Base-by-base conservation (phyloP, 2,888 invertebrate genomes). In the Ophion costatus region DNA sequence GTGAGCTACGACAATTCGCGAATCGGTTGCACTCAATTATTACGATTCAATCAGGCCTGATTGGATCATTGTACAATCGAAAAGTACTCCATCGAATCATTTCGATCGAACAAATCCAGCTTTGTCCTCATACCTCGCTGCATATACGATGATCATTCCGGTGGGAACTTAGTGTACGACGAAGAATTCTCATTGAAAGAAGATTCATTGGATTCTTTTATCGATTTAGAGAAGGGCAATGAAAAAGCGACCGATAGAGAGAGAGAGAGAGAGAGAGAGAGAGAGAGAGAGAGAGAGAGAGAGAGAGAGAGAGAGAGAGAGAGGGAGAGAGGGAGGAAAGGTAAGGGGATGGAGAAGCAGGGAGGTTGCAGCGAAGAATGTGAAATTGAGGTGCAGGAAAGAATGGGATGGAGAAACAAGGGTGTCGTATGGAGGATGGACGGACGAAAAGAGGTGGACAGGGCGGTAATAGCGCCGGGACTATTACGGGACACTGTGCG, bases 401-500 rank as follows among this genome's bases (percentile, higher is more conserved):
- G 20, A 80, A 17, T 17, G 7, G 64, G 57, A 73, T 17, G 71
- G 38, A 45, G 45, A 73, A 67, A 67, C n/a, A 56, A 22, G 81
- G 75, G 76, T 61, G 51, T 69, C 67, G 73, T 69, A 57, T 77
- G 51, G 42, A 57, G 78, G 57, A 78, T 51, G 70, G 45, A 66
- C 22, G 63, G 14, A 33, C 45, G 29, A 70, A 29, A 79, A 63
- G 79, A 57, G 75, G 75, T 74, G 70, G n/a, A 22, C 17, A 51
- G 38, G 61, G 63, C 22, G 71, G 51, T 59, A 74, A 74, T 38
- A 70, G 70, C 64, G 77, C 24, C 70, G 59, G 45, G 69, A 78
- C 77, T 84, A 77, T 84, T 77, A 84, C 77, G 67, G 64, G 61
- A 84, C 73, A 73, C 69, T 71, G 80, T 67, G 73, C 14, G 77